A percentile compares a stretch with the other conserved stretches of the same genome.
Evolutionary conservation across 2,888 invertebrate species (phyloP).

Genomic region (Apotomis betuletana): DNA sequence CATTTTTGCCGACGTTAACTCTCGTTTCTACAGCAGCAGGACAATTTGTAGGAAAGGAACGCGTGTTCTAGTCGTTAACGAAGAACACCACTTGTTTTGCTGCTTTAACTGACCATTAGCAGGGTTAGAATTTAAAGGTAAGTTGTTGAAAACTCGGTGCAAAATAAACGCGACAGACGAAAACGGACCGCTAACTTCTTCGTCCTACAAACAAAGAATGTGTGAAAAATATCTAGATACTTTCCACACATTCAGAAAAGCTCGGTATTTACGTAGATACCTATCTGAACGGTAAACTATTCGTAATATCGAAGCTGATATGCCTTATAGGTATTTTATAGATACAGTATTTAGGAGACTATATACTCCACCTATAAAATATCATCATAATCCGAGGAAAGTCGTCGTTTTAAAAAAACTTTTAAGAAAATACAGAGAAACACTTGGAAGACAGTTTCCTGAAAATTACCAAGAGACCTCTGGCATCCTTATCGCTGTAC

Average conservation of each 20-base stretch:
- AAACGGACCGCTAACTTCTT: not conserved
- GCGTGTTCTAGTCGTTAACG: constrained; percentile 31
- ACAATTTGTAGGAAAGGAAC: constrained; percentile 32
- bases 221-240: not conserved
- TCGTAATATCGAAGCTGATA: no score
- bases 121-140: constrained; percentile 12
- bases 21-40: constrained; percentile 34
- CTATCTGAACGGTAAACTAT: no score
- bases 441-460: no score
- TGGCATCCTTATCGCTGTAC: no score
- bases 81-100: constrained; percentile 35
- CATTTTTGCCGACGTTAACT: constrained; percentile 31
- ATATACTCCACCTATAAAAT: no score
- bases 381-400: no score
- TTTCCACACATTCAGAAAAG: not conserved
- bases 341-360: no score
- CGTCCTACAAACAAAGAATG: no score
- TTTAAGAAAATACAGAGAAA: no score
- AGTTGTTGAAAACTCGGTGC: not conserved
- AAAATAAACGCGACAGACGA: not conserved
- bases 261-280: not conserved
- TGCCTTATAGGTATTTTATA: no score
- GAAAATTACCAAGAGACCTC: no score
- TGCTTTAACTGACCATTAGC: constrained; percentile 26
- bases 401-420: no score